A percentile compares a stretch with the other conserved stretches of the same genome.
phyloP scores from a whole-genome alignment of 2,797 vertebrate genomes.

The Pachyuromys duprasi region DNA sequence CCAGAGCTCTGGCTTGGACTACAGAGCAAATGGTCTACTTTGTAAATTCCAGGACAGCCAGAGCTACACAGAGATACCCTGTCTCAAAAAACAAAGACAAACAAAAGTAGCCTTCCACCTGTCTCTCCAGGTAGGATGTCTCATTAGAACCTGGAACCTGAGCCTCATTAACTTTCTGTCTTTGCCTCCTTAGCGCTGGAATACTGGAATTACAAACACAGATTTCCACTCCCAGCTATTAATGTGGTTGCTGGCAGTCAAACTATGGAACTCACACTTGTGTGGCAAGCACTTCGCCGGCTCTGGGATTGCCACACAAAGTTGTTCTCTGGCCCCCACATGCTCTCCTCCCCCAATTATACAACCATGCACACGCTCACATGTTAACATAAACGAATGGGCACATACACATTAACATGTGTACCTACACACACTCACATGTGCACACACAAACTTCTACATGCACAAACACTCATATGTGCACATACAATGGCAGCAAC shows the following conservation, averaged over 20 bases:
- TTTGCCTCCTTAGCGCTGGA: background rate
- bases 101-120: background rate
- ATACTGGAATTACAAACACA: background rate
- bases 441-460: no score
- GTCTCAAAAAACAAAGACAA: background rate
- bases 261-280: background rate
- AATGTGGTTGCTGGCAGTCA: no score
- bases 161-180: background rate
- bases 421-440: no score
- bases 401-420: no score
- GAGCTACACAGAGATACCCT: background rate
- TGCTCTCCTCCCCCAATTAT: background rate
- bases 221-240: background rate
- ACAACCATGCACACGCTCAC: no score
- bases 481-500: background rate
- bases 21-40: background rate
- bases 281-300: no score
- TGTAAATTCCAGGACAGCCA: background rate
- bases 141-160: background rate
- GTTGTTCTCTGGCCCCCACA: background rate
- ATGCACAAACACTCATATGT: no score
- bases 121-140: background rate
- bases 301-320: background rate
- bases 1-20: background rate
- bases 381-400: no score